A percentile compares a stretch with the other conserved stretches of the same genome.
Conservation (phyloP, 1,140 invertebrate genomes). For the Schlechtendalia chinensis region DNA sequence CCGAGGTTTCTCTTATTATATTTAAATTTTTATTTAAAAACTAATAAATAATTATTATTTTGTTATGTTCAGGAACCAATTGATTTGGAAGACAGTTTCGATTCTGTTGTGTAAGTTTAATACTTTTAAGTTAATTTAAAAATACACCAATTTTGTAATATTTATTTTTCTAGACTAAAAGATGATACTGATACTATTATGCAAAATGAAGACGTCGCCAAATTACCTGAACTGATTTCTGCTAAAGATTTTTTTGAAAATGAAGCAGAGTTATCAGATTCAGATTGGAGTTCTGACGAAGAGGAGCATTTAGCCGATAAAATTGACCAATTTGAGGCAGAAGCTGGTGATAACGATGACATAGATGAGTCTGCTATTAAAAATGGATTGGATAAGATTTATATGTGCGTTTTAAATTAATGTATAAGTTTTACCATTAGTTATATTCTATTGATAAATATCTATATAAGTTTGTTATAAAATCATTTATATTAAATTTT, state of each 20-base stretch:
- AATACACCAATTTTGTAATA: neutral
- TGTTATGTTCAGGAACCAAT: neutral
- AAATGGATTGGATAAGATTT: conserved; percentile 68
- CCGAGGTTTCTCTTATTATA: neutral
- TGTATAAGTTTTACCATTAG: no score
- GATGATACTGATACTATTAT: neutral
- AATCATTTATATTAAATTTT: no score
- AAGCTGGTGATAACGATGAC: conserved; percentile 71
- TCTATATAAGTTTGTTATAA: no score
- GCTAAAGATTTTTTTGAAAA: conserved; percentile 37
- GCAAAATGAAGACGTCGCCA: neutral
- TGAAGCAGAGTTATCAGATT: conserved; percentile 44
- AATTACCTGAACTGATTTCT: conserved; percentile 1
- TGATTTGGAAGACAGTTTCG: conserved; percentile 15
- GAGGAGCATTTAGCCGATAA: neutral
- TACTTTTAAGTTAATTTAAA: neutral
- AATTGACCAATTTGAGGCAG: conserved; percentile 59
- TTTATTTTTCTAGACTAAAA: neutral
- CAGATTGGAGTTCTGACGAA: conserved; percentile 41
- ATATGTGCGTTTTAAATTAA: conserved; percentile 60
- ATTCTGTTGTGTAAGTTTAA: conserved; percentile 29
- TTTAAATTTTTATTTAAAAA: neutral
- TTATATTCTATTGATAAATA: no score
- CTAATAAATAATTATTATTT: neutral
- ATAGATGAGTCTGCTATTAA: conserved; percentile 68